A percentile compares a stretch with the other conserved stretches of the same genome.
These are phyloP conservation scores for Galeopsomyia nigrocyanea DNA, from an alignment of 2,888 invertebrate species.

Conservation along the genomic window DNA sequence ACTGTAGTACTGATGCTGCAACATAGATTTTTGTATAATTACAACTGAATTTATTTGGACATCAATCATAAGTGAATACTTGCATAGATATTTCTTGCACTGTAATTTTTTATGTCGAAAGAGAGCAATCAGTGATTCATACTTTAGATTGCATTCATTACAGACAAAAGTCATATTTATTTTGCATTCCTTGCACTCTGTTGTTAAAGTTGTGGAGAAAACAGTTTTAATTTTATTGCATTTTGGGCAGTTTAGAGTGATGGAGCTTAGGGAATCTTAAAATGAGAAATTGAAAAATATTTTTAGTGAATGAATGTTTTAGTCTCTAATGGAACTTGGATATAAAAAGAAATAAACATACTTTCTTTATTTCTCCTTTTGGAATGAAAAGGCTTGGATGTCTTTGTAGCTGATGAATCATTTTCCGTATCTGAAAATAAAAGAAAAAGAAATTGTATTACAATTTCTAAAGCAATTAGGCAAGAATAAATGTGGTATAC, in stretches of 20 bases:
- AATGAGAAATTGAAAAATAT: neutral
- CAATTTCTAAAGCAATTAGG: neutral
- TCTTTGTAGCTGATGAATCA: neutral
- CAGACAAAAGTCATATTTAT: constrained; percentile 40
- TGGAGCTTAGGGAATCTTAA: constrained; percentile 33
- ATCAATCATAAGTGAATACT: neutral
- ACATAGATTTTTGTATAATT: neutral
- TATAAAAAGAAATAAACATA: neutral
- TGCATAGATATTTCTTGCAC: constrained; percentile 5
- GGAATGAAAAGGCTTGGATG: neutral
- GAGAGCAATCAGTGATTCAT: constrained; percentile 45
- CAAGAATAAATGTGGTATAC: constrained; percentile 27
- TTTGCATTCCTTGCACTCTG: constrained; percentile 34
- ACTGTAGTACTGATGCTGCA: neutral
- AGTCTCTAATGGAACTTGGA: too few relatives aligned
- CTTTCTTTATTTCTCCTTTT: neutral
- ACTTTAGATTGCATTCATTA: constrained; percentile 22
- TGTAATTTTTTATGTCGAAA: constrained; percentile 53
- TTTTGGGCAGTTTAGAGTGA: constrained; percentile 35
- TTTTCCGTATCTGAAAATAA: neutral
- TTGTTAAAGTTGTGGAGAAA: constrained; percentile 31
- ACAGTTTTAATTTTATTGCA: constrained; percentile 38
- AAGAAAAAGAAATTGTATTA: neutral
- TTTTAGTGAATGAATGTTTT: neutral
- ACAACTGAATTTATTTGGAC: neutral